Percentiles rank a stretch among this genome's conserved stretches.
phyloP scores from a whole-genome alignment of 1,140 invertebrate genomes.

The Lasioglossum baleicum region DNA sequence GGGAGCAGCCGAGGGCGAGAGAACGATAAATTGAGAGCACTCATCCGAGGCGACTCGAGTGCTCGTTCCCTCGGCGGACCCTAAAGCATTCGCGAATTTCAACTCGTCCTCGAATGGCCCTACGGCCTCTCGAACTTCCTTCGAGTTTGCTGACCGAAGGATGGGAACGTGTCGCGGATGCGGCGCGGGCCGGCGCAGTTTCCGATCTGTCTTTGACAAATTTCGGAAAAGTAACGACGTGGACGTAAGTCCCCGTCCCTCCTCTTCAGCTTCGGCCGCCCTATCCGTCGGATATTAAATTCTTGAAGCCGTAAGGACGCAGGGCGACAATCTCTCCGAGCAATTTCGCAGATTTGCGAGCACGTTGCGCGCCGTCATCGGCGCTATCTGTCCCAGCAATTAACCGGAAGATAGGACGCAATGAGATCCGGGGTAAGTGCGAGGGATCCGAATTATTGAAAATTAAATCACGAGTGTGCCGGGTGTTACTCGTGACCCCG shows the following conservation, averaged over 20 bases:
- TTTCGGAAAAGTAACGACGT: too few species aligned
- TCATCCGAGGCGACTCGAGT: constrained; percentile 19
- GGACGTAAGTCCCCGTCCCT: too few species aligned
- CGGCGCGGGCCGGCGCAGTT: neutral
- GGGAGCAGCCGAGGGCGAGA: neutral
- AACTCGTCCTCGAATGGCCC: constrained; percentile 7
- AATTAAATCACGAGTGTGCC: constrained; percentile 28
- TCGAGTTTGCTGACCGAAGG: constrained; percentile 27
- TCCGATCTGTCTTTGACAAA: constrained; percentile 5
- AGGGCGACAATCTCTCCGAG: too few species aligned
- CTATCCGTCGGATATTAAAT: neutral
- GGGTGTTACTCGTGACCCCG: neutral
- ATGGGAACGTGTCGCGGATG: neutral
- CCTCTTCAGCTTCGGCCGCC: too few species aligned
- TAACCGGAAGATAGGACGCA: neutral
- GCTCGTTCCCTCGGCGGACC: neutral
- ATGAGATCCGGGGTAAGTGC: neutral
- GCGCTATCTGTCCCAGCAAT: neutral
- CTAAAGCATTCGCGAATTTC: constrained; percentile 21
- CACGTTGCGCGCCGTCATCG: neutral
- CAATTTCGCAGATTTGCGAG: constrained; percentile 2
- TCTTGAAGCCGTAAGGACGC: neutral
- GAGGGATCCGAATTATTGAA: constrained; percentile 17
- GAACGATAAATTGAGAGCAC: constrained; percentile 34
- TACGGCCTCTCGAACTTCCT: constrained; percentile 7